phyloP scores from a whole-genome alignment of 2,888 invertebrate genomes.

The Andrena bicolor region DNA sequence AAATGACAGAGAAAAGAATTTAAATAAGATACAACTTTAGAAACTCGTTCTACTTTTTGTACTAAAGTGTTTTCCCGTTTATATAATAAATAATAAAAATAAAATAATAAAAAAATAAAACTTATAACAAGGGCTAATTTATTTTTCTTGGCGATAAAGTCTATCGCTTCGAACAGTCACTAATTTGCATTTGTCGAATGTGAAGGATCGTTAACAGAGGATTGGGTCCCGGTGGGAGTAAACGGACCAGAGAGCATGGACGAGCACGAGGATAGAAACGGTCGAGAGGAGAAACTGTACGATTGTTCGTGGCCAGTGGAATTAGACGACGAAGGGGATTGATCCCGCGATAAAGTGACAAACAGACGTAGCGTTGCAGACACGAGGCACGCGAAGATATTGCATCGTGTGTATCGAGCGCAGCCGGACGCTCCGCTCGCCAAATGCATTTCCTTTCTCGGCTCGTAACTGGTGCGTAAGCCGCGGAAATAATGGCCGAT shows the following conservation, averaged over 20 bases:
- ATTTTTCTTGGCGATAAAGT: too few species aligned
- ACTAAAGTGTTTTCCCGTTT: too few species aligned
- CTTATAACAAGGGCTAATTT: too few species aligned
- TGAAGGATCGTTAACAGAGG: too few species aligned
- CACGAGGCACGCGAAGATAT: slow-evolving; percentile 12
- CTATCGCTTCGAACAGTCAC: too few species aligned
- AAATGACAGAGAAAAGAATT: too few species aligned
- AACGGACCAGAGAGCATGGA: too few species aligned
- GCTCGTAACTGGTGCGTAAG: slow-evolving; percentile 50
- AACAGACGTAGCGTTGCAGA: slow-evolving; percentile 14
- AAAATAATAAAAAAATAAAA: too few species aligned
- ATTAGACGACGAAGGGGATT: slow-evolving; percentile 18
- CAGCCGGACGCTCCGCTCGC: slow-evolving; percentile 46
- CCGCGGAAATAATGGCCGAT: slow-evolving; percentile 49
- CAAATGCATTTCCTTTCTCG: slow-evolving; percentile 56
- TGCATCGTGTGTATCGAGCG: slow-evolving; percentile 49
- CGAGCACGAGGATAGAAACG: neutral
- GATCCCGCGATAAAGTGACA: slow-evolving; percentile 16
- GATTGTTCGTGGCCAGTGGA: neutral
- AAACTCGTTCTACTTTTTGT: too few species aligned
- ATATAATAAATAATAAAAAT: too few species aligned
- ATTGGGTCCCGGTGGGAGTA: neutral
- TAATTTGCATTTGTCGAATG: too few species aligned
- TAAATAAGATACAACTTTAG: too few species aligned
- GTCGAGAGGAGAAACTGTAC: neutral